A percentile compares a stretch with the other conserved stretches of the same genome.
Conservation (phyloP, 1,140 invertebrate genomes). For the Bathynomus jamesi region DNA sequence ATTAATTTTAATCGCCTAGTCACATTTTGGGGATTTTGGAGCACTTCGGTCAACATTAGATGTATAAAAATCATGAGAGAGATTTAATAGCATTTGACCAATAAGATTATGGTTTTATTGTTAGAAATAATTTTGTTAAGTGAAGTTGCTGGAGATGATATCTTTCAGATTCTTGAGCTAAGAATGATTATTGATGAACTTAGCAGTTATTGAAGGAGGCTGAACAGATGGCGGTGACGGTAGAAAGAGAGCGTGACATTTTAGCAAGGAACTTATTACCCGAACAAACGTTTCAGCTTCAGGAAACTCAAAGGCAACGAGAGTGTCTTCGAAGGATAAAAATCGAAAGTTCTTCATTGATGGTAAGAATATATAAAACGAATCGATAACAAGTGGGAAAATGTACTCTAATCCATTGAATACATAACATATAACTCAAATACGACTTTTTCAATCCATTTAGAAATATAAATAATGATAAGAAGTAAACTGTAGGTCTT, state of each 20-base stretch:
- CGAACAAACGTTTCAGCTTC: neutral
- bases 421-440: neutral
- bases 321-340: neutral
- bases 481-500: neutral
- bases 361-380: neutral
- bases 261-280: neutral
- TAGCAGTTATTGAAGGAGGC: neutral
- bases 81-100: no score
- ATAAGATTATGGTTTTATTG: no score
- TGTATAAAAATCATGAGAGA: no score
- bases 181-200: neutral
- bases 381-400: no score
- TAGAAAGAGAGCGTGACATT: neutral
- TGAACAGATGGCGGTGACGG: neutral
- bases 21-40: no score
- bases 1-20: no score
- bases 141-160: no score
- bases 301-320: neutral
- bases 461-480: neutral
- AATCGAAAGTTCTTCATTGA: neutral
- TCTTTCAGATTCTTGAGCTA: neutral
- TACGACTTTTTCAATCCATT: neutral
- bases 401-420: no score
- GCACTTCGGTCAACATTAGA: no score
- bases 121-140: no score